Percentiles rank a stretch among this genome's conserved stretches.
These are phyloP conservation scores for Periplaneta americana DNA, from an alignment of 1,140 invertebrate species.

Conservation along the genomic window DNA sequence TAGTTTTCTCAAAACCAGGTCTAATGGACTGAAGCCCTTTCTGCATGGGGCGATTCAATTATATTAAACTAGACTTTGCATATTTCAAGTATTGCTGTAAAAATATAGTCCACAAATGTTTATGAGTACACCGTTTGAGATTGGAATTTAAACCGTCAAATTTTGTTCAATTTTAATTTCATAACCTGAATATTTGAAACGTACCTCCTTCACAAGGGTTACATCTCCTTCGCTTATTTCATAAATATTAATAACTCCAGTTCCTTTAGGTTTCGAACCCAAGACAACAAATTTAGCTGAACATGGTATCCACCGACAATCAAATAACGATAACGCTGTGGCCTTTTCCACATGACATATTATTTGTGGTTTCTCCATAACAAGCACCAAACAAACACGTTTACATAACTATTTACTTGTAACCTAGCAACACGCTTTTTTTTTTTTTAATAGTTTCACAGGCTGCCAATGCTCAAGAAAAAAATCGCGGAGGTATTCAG, in stretches of 20 bases:
- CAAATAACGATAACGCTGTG: conserved; percentile 82
- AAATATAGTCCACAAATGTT: too few species aligned
- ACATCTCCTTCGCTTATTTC: conserved; percentile 69
- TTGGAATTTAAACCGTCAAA: neutral
- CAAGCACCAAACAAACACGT: neutral
- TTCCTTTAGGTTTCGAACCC: conserved; percentile 77
- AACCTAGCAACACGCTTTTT: too few species aligned
- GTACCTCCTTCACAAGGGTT: conserved; percentile 60
- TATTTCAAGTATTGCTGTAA: too few species aligned
- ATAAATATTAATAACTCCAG: conserved; percentile 83
- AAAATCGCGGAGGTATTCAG: too few species aligned
- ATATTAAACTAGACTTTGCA: too few species aligned
- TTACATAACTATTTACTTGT: neutral
- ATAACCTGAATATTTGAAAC: neutral
- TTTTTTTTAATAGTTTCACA: too few species aligned
- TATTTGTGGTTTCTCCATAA: conserved; percentile 82
- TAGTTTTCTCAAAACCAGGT: too few species aligned
- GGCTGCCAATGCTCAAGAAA: too few species aligned
- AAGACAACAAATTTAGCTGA: conserved; percentile 87
- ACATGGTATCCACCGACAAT: conserved; percentile 91
- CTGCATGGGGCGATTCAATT: too few species aligned
- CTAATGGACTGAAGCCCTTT: too few species aligned
- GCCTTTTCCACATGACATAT: conserved; percentile 81
- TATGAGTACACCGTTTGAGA: too few species aligned
- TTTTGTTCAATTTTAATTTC: neutral